A percentile compares a stretch with the other conserved stretches of the same genome.
Evolutionary conservation across 2,113 vertebrate species (phyloP).

Genomic region (Procavia capensis): DNA sequence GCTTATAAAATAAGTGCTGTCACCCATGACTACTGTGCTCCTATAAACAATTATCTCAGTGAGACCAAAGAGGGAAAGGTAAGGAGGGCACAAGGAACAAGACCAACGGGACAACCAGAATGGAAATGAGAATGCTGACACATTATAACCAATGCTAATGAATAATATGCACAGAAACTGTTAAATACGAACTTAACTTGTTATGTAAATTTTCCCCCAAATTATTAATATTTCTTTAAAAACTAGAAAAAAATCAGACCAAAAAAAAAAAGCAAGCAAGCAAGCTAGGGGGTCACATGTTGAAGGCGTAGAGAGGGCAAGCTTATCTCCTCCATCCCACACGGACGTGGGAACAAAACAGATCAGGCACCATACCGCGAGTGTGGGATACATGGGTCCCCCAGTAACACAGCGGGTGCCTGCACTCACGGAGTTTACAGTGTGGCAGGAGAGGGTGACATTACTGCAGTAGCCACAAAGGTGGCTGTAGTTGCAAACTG

Average conservation of each 20-base stretch:
- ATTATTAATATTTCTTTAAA: not conserved
- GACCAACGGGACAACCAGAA: not conserved
- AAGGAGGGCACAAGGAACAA: not conserved
- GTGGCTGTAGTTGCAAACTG: conserved; percentile 1
- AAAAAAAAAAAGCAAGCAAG: too few species aligned
- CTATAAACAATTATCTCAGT: not conserved
- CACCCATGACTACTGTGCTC: not conserved
- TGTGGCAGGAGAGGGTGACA: not conserved
- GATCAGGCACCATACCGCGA: not conserved
- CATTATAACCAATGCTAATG: not conserved
- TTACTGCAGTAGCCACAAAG: conserved; percentile 5
- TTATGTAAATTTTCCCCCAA: not conserved
- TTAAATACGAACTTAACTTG: not conserved
- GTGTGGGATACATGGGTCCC: not conserved
- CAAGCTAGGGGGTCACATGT: not conserved
- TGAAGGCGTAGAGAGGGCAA: not conserved
- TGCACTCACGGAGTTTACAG: not conserved
- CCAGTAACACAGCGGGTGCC: not conserved
- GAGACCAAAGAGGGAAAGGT: not conserved
- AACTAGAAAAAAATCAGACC: not conserved
- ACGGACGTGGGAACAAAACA: not conserved
- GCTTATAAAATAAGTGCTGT: not conserved
- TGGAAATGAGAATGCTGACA: not conserved
- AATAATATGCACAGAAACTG: not conserved
- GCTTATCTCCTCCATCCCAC: not conserved